Base-by-base conservation (phyloP, 2,113 vertebrate genomes). In the Cyphomyrus discorhynchus region DNA sequence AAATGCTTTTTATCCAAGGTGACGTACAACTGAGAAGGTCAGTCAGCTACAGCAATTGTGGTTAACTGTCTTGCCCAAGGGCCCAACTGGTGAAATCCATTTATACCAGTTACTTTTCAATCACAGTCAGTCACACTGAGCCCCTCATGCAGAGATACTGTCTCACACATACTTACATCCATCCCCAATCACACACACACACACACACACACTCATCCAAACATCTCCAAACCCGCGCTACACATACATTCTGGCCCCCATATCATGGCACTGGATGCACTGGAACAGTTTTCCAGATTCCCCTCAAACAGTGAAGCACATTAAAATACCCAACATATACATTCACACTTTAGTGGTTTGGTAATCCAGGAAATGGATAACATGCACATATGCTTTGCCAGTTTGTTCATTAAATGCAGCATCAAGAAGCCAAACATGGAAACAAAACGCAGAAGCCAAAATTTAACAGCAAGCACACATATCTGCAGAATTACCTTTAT, bases 401-500 rank as follows among this genome's bases (percentile, higher is more conserved):
- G 10, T 24, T 45, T 84, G 82, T 31, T 27, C 49, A 53, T 42
- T 80, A 19, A 80, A 7, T 27, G 31, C 27, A 86, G n/a, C 3
- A 8, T 31, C 3, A 39, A 53, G 3, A 6, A 53, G 47, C 3
- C 46, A 86, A 27, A 13, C 46, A 27, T 47, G 6, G 17, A 49
- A 47, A 35, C 49, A 35, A 35, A 13, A 17, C 47, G 2, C 35
- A 31, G 45, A 31, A 19, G 3, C 17, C 0, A 1, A 19, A n/a
- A 52, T 52, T 21, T n/a, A 31, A 86, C 46, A 86, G 17, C 13
- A 62, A 42, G 19, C 11, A 62, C 11, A 53, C 13, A 56, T 58
- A 53, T 58, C 50, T 13, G 39, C 17, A 70, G 15, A 66, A 24
- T 88, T 92, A 97, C 97, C 97, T 96, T 96, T 97, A 91, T 97